phyloP scores from a whole-genome alignment of 2,113 vertebrate species.

The Mirza zaza region DNA sequence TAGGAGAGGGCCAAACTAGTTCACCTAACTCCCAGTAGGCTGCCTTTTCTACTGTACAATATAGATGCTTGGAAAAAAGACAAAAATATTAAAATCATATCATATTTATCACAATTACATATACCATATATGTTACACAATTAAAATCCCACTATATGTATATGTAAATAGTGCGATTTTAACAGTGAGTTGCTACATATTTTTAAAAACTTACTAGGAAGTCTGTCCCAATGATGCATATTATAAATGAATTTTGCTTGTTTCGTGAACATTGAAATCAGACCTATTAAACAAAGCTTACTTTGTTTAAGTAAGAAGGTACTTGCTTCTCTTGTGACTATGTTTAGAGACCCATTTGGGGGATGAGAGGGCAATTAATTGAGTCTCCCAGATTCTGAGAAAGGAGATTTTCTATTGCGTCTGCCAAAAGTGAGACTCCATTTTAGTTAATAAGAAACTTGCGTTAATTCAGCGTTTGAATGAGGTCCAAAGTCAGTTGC shows the following conservation, averaged over 20 bases:
- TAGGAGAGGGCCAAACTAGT: neutral
- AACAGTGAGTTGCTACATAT: neutral
- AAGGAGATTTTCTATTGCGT: conserved; percentile 25
- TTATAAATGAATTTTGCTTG: neutral
- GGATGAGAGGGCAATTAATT: neutral
- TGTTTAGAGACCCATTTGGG: neutral
- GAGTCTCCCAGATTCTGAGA: conserved; percentile 28
- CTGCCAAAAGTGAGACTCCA: conserved; percentile 50
- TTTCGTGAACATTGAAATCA: neutral
- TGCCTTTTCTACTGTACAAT: neutral
- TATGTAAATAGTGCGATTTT: neutral
- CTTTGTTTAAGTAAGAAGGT: neutral
- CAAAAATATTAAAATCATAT: neutral
- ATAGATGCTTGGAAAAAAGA: neutral
- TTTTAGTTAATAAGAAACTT: conserved; percentile 60
- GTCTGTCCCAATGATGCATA: neutral
- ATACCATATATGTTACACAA: neutral
- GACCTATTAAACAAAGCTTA: neutral
- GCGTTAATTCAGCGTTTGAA: conserved; percentile 64
- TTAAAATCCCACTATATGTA: neutral
- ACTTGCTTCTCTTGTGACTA: neutral
- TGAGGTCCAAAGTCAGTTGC: conserved; percentile 54
- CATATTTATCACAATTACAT: neutral
- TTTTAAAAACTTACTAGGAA: neutral
- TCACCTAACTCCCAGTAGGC: neutral